phyloP scores from a whole-genome alignment of 2,797 vertebrate species.

The Paramormyrops hopkinsi region DNA sequence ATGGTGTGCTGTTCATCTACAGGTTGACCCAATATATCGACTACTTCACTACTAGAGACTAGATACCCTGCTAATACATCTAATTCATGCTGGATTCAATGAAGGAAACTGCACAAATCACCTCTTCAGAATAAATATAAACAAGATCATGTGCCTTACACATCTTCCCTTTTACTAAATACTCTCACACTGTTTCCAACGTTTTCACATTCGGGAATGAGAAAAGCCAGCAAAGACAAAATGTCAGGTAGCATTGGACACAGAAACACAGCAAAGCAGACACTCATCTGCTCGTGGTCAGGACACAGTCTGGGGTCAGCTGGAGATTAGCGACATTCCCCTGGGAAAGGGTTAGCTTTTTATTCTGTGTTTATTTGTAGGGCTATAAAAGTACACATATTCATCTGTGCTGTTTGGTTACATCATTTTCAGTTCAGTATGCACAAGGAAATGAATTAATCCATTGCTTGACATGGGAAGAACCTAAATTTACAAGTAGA shows the following conservation, averaged over 20 bases:
- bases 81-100: not conserved
- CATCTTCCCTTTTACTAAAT: not conserved
- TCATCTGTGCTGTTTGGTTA: not conserved
- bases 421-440: not conserved
- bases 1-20: not conserved
- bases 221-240: not conserved
- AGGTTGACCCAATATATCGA: not conserved
- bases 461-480: not conserved
- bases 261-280: not conserved
- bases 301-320: not conserved
- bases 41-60: not conserved
- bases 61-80: not conserved
- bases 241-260: not conserved
- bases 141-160: not conserved
- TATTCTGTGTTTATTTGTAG: not conserved
- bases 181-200: not conserved
- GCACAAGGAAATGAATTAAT: not conserved
- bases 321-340: not conserved
- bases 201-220: not conserved
- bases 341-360: not conserved
- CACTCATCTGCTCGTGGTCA: not conserved
- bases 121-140: not conserved
- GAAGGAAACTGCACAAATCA: not conserved
- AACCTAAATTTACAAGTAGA: not conserved
- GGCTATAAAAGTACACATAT: not conserved